Evolutionary conservation across 2,113 vertebrate species (phyloP).

Genomic region (Rissa tridactyla): DNA sequence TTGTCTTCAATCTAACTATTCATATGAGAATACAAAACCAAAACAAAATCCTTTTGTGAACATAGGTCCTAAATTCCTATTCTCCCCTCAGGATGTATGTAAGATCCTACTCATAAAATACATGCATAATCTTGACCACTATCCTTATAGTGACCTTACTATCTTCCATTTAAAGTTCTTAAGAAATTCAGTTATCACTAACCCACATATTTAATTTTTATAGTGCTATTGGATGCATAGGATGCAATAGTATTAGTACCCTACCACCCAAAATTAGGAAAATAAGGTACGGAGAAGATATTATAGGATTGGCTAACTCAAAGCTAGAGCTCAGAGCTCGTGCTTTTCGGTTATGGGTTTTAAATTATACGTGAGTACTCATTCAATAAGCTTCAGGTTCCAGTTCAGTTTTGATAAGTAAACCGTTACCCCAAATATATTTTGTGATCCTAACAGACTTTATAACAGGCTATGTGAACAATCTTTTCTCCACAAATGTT

Average conservation of each 20-base stretch:
- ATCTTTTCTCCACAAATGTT: neutral
- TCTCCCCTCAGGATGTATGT: accelerated
- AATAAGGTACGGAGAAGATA: neutral
- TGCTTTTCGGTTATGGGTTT: neutral
- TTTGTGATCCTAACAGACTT: neutral
- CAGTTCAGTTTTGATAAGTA: neutral
- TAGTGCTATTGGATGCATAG: neutral
- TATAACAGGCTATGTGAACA: neutral
- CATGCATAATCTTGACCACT: neutral
- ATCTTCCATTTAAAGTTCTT: neutral
- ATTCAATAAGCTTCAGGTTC: neutral
- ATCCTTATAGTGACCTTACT: neutral
- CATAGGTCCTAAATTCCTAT: neutral
- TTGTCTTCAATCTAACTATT: neutral
- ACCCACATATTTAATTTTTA: neutral
- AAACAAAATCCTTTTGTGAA: neutral
- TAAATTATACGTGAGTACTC: neutral
- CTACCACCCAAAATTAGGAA: neutral
- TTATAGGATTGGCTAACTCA: neutral
- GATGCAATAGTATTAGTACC: neutral
- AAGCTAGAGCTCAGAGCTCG: neutral
- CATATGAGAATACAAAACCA: neutral
- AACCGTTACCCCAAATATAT: neutral
- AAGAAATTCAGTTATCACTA: neutral
- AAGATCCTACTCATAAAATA: neutral